Evolutionary conservation across 2,113 vertebrate genomes (phyloP).

Genomic region (Macaca mulatta): DNA sequence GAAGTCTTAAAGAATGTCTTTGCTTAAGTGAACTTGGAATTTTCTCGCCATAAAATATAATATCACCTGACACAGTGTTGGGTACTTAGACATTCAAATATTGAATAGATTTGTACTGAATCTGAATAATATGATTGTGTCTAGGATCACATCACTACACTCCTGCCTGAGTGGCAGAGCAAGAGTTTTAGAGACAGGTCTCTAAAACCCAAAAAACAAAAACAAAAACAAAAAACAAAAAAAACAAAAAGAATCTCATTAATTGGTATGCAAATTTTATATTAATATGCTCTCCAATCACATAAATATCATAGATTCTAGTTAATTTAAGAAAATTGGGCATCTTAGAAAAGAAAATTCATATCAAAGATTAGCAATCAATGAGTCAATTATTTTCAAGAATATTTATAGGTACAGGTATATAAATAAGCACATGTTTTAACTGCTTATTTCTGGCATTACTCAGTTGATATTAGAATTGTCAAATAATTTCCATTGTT

Average conservation of each 20-base stretch:
- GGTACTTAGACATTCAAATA: not conserved
- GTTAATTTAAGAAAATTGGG: not conserved
- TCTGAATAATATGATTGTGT: not conserved
- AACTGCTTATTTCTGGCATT: not conserved
- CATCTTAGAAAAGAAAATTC: not conserved
- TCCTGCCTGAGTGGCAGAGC: too few species aligned
- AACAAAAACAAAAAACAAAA: accelerated
- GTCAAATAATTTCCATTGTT: not conserved
- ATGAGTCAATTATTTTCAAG: not conserved
- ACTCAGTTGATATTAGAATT: not conserved
- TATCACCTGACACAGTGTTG: not conserved
- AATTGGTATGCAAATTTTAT: not conserved
- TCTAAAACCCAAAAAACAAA: not conserved
- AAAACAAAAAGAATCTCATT: not conserved
- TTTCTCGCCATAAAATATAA: not conserved
- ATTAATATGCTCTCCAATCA: not conserved
- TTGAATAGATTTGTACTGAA: not conserved
- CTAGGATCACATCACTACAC: not conserved
- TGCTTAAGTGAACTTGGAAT: not conserved
- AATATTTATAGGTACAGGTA: not conserved
- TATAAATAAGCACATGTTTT: not conserved
- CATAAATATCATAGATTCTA: not conserved
- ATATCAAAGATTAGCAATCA: not conserved
- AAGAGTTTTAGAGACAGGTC: too few species aligned
- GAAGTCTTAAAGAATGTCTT: not conserved